phyloP scores from a whole-genome alignment of 2,797 vertebrate species.

The Gallinago stenura region DNA sequence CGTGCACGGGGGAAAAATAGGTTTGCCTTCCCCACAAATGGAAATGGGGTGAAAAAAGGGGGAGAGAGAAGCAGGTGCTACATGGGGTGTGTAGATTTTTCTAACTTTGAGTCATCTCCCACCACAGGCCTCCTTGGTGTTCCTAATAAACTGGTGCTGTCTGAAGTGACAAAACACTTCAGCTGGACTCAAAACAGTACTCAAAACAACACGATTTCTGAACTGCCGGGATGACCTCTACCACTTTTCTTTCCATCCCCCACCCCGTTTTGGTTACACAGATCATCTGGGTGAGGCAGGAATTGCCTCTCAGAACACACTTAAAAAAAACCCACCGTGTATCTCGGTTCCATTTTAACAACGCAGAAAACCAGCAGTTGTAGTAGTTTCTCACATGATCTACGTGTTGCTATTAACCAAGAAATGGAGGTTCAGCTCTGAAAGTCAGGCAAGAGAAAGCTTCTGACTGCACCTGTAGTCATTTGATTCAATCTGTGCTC shows the following conservation, averaged over 20 bases:
- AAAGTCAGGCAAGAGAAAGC: background rate
- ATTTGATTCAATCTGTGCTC: background rate
- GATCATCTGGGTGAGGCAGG: background rate
- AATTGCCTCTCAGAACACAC: background rate
- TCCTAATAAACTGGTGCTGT: background rate
- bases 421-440: background rate
- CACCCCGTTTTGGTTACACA: fast-evolving
- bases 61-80: background rate
- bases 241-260: background rate
- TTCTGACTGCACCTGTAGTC: background rate
- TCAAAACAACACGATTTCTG: fast-evolving
- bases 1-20: fast-evolving
- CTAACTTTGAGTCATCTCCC: background rate
- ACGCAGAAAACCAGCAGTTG: fast-evolving
- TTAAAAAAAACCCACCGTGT: background rate
- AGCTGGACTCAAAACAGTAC: background rate
- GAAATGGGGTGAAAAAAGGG: background rate
- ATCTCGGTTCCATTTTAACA: background rate
- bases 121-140: background rate
- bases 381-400: background rate
- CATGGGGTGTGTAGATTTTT: background rate
- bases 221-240: background rate
- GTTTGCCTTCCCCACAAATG: background rate
- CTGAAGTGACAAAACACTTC: fast-evolving
- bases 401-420: background rate